Evolutionary conservation across 92 coral and sea anemone genomes (phyloP).

Genomic region (Desmophyllum pertusum): DNA sequence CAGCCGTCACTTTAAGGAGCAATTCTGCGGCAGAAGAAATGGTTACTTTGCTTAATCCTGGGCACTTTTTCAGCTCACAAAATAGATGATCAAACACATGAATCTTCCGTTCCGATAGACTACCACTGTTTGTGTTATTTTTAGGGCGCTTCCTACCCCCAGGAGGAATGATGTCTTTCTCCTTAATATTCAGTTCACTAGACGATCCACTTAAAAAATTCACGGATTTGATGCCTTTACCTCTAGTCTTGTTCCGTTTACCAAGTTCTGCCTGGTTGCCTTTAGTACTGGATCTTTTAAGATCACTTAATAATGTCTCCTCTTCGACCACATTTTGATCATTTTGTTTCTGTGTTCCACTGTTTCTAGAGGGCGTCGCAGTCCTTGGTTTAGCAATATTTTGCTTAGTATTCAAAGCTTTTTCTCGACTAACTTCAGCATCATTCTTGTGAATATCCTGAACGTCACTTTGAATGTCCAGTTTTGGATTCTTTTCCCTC

Average conservation of each 20-base stretch:
- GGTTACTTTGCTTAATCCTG: conserved; percentile 61
- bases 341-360: neutral
- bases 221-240: neutral
- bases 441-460: neutral
- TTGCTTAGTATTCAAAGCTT: neutral
- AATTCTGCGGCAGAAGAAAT: conserved; percentile 64
- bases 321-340: neutral
- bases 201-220: neutral
- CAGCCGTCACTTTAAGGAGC: conserved; percentile 55
- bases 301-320: neutral
- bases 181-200: neutral
- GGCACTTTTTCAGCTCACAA: conserved; percentile 66
- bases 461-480: neutral
- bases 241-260: neutral
- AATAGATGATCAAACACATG: conserved; percentile 76
- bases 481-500: conserved; percentile 5
- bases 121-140: neutral
- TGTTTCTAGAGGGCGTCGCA: neutral
- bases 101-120: conserved; percentile 34
- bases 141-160: conserved; percentile 5
- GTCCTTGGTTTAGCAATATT: neutral
- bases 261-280: neutral
- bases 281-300: conserved; percentile 6
- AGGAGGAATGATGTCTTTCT: conserved; percentile 1
- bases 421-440: neutral